phyloP scores from a whole-genome alignment of 2,113 vertebrate genomes.

The Axis porcinus region DNA sequence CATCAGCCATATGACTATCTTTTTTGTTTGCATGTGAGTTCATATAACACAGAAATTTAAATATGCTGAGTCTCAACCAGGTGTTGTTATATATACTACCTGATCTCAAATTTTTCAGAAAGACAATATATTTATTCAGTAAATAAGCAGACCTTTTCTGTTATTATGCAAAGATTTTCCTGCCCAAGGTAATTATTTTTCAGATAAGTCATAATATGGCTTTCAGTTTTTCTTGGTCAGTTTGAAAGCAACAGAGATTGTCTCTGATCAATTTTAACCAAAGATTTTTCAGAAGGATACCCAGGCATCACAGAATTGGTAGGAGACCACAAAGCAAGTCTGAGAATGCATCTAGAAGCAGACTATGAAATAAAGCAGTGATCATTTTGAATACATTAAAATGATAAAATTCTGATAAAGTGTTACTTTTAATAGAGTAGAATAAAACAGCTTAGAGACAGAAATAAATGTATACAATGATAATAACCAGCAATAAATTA shows the following conservation, averaged over 20 bases:
- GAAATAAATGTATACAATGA: not conserved
- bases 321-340: not conserved
- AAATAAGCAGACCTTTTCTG: not conserved
- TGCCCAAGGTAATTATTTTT: not conserved
- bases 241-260: not conserved
- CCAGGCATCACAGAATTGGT: not conserved
- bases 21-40: not conserved
- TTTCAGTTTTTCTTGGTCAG: not conserved
- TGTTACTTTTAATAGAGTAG: not conserved
- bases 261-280: not conserved
- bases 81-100: not conserved
- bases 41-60: not conserved
- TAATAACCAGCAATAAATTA: not conserved
- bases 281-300: not conserved
- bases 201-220: not conserved
- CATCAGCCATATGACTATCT: not conserved
- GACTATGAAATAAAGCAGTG: not conserved
- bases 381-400: not conserved
- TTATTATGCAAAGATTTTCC: not conserved
- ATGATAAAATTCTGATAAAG: not conserved
- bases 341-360: not conserved
- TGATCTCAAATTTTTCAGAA: not conserved
- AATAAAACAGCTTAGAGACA: not conserved
- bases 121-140: not conserved
- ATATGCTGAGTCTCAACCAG: not conserved